phyloP scores from a whole-genome alignment of 2,797 vertebrate species.

The Gymnoscopelus braueri region DNA sequence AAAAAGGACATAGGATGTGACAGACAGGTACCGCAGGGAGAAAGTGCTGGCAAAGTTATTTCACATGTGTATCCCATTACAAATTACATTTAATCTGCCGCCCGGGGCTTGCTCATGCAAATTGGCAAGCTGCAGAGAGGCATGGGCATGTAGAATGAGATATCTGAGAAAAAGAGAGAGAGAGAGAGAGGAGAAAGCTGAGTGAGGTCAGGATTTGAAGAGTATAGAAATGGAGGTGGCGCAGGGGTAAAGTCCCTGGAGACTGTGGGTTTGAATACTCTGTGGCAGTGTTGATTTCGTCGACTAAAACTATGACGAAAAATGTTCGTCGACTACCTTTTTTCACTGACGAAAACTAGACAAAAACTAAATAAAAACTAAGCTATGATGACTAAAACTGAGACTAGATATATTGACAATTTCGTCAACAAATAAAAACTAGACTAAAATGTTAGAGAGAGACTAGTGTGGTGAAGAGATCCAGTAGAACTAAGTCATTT shows the following conservation, averaged over 20 bases:
- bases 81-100: constrained; percentile 4
- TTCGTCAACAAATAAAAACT: no score
- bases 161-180: constrained; percentile 1
- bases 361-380: no score
- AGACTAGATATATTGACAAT: no score
- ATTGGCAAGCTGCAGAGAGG: background rate
- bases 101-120: constrained; percentile 4
- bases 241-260: background rate
- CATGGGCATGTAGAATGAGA: background rate
- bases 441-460: no score
- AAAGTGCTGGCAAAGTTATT: background rate
- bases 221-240: background rate
- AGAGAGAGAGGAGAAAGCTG: background rate
- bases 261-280: background rate
- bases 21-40: background rate
- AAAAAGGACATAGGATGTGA: background rate
- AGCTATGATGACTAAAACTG: no score
- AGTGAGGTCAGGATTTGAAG: background rate
- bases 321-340: no score
- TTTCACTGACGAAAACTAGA: no score
- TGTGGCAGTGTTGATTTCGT: no score
- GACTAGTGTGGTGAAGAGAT: no score
- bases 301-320: no score
- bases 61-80: constrained; percentile 6
- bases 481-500: no score